These are phyloP conservation scores for Neopelma chrysocephalum DNA, from an alignment of 2,797 vertebrate species.

Conservation along the genomic window DNA sequence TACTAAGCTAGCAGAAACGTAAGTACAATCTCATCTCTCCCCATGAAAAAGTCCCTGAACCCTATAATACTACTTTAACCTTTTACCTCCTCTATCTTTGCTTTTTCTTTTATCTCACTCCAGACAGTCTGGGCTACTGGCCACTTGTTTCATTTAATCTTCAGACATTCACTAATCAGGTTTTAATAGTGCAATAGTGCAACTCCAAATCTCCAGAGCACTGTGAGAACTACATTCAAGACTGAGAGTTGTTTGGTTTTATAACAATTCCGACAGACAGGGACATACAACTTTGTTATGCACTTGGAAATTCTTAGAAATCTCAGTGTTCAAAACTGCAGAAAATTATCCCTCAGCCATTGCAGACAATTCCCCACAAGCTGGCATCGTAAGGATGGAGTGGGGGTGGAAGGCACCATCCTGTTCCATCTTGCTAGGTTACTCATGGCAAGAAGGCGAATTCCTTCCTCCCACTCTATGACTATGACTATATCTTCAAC, in stretches of 20 bases:
- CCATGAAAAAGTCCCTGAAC: neutral
- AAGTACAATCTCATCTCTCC: neutral
- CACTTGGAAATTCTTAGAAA: neutral
- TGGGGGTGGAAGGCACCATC: neutral
- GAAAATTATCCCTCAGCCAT: neutral
- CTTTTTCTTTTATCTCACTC: neutral
- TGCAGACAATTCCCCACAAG: neutral
- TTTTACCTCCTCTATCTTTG: neutral
- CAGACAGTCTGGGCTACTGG: neutral
- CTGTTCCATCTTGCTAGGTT: constrained; percentile 6
- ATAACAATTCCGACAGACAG: neutral
- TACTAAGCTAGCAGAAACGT: neutral
- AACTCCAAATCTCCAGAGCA: neutral
- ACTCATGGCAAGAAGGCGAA: neutral
- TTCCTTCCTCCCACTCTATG: constrained; percentile 30
- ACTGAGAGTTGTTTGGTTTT: neutral
- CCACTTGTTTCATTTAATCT: neutral
- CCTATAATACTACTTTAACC: neutral
- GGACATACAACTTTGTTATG: neutral
- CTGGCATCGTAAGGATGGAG: neutral
- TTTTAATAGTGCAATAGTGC: neutral
- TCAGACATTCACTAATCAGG: neutral
- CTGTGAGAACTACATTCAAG: neutral
- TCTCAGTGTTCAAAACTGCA: neutral
- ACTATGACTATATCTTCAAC: neutral